Conservation (phyloP, 2,113 vertebrate genomes). For the Ginglymostoma cirratum region DNA sequence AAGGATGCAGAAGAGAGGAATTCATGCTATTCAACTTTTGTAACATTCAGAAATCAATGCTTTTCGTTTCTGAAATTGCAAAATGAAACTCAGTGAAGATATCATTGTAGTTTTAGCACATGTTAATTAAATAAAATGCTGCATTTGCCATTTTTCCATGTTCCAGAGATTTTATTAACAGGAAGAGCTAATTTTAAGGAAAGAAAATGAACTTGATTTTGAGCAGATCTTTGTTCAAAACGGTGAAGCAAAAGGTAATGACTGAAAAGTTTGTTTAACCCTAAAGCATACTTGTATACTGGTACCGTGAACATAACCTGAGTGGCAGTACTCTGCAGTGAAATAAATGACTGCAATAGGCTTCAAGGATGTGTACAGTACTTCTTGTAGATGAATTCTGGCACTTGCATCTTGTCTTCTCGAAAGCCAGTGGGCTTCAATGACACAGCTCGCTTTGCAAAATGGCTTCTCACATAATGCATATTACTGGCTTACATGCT, state of each 20-base stretch:
- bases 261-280: slow-evolving; percentile 29
- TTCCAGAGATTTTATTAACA: slow-evolving; percentile 3
- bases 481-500: neutral
- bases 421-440: neutral
- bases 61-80: neutral
- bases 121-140: neutral
- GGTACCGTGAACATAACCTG: neutral
- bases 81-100: neutral
- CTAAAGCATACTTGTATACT: neutral
- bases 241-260: neutral
- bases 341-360: slow-evolving; percentile 30
- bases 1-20: neutral
- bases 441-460: slow-evolving; percentile 21
- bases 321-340: neutral
- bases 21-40: neutral
- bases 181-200: slow-evolving; percentile 20
- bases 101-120: neutral
- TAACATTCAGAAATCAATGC: neutral
- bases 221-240: neutral
- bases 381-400: slow-evolving; percentile 24
- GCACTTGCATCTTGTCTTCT: slow-evolving; percentile 26
- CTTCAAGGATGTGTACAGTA: slow-evolving; percentile 9
- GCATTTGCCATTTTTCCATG: neutral
- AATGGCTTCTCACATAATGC: slow-evolving; percentile 22
- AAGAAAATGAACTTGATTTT: neutral